These are phyloP conservation scores for Agrilus planipennis DNA, from an alignment of 1,140 invertebrate genomes.

Conservation along the genomic window DNA sequence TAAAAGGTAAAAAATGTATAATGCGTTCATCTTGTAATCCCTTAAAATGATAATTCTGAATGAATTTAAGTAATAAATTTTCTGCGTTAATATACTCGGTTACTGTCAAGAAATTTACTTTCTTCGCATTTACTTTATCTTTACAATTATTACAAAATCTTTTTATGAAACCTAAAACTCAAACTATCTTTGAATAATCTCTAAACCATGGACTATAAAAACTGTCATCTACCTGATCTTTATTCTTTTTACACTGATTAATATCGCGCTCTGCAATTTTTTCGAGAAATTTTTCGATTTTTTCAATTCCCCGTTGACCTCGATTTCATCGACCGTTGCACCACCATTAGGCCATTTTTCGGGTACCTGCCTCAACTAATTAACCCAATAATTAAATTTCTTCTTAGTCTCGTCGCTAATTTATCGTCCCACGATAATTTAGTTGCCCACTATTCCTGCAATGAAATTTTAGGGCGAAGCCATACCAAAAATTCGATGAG, in stretches of 20 bases:
- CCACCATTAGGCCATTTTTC: neutral
- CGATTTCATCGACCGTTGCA: neutral
- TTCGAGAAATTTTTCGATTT: neutral
- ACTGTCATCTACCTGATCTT: neutral
- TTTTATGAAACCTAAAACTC: neutral
- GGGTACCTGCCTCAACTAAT: neutral
- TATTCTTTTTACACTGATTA: slow-evolving; percentile 2
- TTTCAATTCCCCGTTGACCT: neutral
- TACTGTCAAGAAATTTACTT: neutral
- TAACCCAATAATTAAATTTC: too few species aligned
- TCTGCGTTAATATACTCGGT: neutral
- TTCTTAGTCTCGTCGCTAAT: slow-evolving; percentile 9
- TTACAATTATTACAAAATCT: neutral
- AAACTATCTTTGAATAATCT: neutral
- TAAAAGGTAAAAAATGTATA: neutral
- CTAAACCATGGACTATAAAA: slow-evolving; percentile 10
- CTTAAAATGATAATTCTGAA: neutral
- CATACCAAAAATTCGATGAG: slow-evolving; percentile 19
- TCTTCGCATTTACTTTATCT: neutral
- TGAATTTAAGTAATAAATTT: neutral
- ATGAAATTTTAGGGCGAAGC: too few species aligned
- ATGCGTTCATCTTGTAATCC: neutral
- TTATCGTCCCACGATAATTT: too few species aligned
- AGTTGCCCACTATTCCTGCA: too few species aligned
- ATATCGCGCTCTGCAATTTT: slow-evolving; percentile 1